Base-by-base conservation (phyloP, 2,113 vertebrate genomes). In the Phaethornis superciliosus region DNA sequence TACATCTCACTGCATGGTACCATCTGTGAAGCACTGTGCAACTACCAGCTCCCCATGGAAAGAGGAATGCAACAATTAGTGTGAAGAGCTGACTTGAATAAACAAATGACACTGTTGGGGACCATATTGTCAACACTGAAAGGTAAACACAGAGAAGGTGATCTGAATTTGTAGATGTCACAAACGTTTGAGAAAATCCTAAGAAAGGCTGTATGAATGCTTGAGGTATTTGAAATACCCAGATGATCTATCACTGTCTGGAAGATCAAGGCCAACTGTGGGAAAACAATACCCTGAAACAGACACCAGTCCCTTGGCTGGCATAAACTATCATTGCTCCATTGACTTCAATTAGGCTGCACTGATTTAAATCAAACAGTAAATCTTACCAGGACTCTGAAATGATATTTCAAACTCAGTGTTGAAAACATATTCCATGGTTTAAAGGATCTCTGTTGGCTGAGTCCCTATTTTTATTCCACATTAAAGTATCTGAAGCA, bases 211-310 rank as follows among this genome's bases (percentile, higher is more conserved):
- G 9, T 37, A 67, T 71, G 44, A 89, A 85, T n/a, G 52, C 30
- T 92, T 58, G 7, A 49, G 51, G 40, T 77, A 77, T 76, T 81
- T 94, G 52, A 49, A 74, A 81, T 13, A 72, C 32, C 13, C 42
- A n/a, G 32, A 72, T 96, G 82, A 64, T 63, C 68, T 67, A 40
- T 55, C 77, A n/a, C 11, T 79, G 30, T 79, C 59, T 84, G 64
- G 71, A 91, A 91, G 70, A 82, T 63, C 56, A 87, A 91, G 76
- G 54, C 63, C 60, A 91, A 12, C 12, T 59, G 70, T 74, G 72
- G 79, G 59, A 95, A 95, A 93, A 90, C 72, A 96, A 81, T 68
- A 91, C 35, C 81, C 86, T 82, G 84, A 95, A 72, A 75, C 8
- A 81, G 82, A 72, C 69, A 77, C n/a, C 56, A 65, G 54, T 71